Conservation (phyloP, 2,888 invertebrate species). For the Lycocerus yunnanus region DNA sequence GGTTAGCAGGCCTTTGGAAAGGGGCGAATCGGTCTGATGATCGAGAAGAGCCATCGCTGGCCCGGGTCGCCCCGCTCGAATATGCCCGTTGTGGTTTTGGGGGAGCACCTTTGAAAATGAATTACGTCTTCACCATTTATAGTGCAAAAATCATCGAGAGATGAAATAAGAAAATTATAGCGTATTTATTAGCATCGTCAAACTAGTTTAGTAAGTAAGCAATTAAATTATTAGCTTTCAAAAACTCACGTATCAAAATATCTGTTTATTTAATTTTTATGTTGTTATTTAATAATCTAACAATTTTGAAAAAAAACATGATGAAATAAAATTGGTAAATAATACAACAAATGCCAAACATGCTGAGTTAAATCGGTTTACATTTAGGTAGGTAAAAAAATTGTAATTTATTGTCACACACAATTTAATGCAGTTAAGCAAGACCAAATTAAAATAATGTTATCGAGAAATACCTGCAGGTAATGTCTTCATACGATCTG, state of each 20-base stretch:
- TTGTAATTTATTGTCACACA: not conserved
- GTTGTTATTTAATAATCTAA: not conserved
- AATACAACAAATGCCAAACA: not conserved
- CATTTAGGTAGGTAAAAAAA: constrained; percentile 1
- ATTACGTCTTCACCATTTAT: constrained; percentile 9
- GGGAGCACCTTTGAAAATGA: constrained; percentile 56
- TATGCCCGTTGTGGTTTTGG: constrained; percentile 66
- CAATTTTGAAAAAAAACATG: not conserved
- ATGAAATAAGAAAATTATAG: not conserved
- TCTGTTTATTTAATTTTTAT: not conserved
- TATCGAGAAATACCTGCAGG: constrained; percentile 42
- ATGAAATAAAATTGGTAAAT: not conserved
- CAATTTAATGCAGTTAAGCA: constrained; percentile 49
- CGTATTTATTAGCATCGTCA: not conserved
- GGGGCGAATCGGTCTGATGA: constrained; percentile 54
- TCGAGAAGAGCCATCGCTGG: constrained; percentile 54
- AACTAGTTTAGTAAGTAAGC: not conserved
- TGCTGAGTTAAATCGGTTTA: not conserved
- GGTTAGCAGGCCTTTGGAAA: constrained; percentile 56
- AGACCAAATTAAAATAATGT: not conserved
- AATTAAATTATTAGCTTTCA: not conserved
- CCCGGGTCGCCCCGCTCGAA: constrained; percentile 52
- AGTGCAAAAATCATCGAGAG: not conserved
- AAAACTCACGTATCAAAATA: not conserved
- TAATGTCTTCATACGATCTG: constrained; percentile 62